phyloP scores from a whole-genome alignment of 2,113 vertebrate species.

The Colossoma macropomum region DNA sequence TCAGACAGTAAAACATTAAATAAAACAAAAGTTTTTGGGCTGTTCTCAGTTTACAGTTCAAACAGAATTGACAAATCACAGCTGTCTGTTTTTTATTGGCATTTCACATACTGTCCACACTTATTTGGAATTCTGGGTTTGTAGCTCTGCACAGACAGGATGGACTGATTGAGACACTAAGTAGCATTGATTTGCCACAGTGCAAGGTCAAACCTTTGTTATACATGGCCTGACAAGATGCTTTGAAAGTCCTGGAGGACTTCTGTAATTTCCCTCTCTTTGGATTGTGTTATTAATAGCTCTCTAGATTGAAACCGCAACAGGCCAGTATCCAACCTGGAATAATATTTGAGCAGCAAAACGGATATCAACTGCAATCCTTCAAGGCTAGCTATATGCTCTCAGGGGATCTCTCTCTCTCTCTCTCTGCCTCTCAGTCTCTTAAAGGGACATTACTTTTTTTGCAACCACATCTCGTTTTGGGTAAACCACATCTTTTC shows the following conservation, averaged over 20 bases:
- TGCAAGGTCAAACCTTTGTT: neutral
- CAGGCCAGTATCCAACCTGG: neutral
- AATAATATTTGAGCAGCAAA: constrained; percentile 25
- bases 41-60: too few species aligned
- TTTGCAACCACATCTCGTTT: neutral
- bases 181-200: neutral
- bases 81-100: too few species aligned
- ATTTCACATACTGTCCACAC: too few species aligned
- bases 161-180: neutral
- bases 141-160: too few species aligned
- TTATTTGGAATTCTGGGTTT: too few species aligned
- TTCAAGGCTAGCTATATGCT: constrained; percentile 6
- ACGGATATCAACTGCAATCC: constrained; percentile 38
- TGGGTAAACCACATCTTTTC: too few species aligned
- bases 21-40: too few species aligned
- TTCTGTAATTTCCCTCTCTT: constrained; percentile 17
- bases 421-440: neutral
- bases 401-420: neutral
- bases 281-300: constrained; percentile 38
- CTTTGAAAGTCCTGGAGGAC: constrained; percentile 4
- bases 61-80: too few species aligned
- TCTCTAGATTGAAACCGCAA: constrained; percentile 6
- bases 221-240: neutral
- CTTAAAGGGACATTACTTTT: neutral
- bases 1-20: too few species aligned